phyloP scores from a whole-genome alignment of 2,888 invertebrate genomes.

The Lasioglossum zephyrum region DNA sequence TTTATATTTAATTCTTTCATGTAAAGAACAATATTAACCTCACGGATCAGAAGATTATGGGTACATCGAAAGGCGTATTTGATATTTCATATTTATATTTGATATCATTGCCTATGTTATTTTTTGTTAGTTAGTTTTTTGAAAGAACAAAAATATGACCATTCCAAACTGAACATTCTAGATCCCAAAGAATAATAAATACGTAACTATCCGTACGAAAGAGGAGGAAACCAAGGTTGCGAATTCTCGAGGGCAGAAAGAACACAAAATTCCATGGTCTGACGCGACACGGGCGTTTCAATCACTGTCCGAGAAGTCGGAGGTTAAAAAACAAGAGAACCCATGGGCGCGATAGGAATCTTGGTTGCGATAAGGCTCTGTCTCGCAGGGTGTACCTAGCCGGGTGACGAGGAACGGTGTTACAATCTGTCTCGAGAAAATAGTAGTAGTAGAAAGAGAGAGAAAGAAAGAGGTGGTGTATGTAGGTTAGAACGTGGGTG shows the following conservation, averaged over 20 bases:
- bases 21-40: too few relatives aligned
- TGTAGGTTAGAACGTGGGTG: slow-evolving; percentile 80
- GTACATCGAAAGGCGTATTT: too few relatives aligned
- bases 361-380: slow-evolving; percentile 47
- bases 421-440: background rate
- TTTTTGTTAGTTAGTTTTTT: too few relatives aligned
- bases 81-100: too few relatives aligned
- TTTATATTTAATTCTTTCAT: too few relatives aligned
- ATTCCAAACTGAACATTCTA: too few relatives aligned
- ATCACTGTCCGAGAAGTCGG: background rate
- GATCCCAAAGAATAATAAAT: too few relatives aligned
- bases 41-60: too few relatives aligned
- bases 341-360: background rate
- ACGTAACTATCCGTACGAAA: background rate
- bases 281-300: background rate
- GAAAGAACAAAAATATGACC: too few relatives aligned
- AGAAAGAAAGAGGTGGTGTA: slow-evolving; percentile 52
- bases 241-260: background rate
- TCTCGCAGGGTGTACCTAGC: slow-evolving; percentile 37
- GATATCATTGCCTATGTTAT: too few relatives aligned
- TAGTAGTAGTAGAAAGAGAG: slow-evolving; percentile 8
- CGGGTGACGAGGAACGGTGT: slow-evolving; percentile 64
- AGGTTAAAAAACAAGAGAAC: background rate
- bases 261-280: background rate
- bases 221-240: background rate